Evolutionary conservation across 2,797 vertebrate genomes (phyloP), one percentile per base, ranked within the genome.

Genomic region (Phoxinus dragarum): DNA sequence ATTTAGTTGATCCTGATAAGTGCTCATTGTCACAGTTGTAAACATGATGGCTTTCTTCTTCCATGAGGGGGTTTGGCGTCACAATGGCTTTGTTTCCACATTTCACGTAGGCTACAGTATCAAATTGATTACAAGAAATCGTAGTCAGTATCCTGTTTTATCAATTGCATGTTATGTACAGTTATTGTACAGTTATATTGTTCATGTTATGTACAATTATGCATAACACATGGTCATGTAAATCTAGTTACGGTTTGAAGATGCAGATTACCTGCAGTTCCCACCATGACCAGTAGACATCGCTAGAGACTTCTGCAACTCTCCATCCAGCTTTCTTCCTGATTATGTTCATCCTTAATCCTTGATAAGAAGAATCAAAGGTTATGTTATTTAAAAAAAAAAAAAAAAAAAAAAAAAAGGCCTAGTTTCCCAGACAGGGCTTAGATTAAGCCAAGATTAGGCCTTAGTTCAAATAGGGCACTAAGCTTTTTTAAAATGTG

Each of bases 181-280:
- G 2, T 42, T 42, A 42, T 8, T 40, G 38, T 40, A 40, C 38
- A 40, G 38, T 40, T 8, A 40, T 40, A 40, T 40, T 40, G 38
- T 40, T 7, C 40, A 40, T 40, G 40, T 40, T 40, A 31, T 17
- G 54, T 5, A 64, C 23, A 3, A 49, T 36, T 17, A 82, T 82
- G 54, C 47, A 54, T 38, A 14, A 38, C 31, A 52, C 27, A 27
- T 0, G 5, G 19, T 21, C 1, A 59, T 59, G 3, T 56, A 6
- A 81, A 31, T 54, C 11, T 34, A 16, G 5, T 21, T 23, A 21
- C 9, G 2, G 11, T 36, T 56, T 52, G 3, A 31, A 31, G 49
- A 49, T 73, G 27, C 19, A 38, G 12, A 8, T 67, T 77, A 76
- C 82, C 82, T 77, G 73, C 47, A 56, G 61, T 44, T 71, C 40